Evolutionary conservation across 2,888 invertebrate genomes (phyloP).

Genomic region (Geophilus truncorum): DNA sequence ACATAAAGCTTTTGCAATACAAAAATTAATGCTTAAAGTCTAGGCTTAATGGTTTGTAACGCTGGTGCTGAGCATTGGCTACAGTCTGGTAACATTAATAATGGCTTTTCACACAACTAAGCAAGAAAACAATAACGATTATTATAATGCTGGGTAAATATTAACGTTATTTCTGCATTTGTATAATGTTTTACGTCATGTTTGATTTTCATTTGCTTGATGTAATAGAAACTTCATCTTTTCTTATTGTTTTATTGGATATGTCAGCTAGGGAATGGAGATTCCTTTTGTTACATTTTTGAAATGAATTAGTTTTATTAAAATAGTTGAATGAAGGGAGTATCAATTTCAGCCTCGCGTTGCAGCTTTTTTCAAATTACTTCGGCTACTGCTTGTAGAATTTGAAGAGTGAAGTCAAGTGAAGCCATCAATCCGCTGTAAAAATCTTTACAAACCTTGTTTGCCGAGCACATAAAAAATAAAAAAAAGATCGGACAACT

Average conservation of each 20-base stretch:
- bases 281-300: not conserved
- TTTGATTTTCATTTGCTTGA: no score
- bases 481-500: not conserved
- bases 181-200: not conserved
- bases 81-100: no score
- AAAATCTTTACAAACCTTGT: not conserved
- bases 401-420: not conserved
- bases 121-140: no score
- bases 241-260: not conserved
- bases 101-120: no score
- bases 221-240: no score
- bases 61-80: no score
- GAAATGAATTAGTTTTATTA: not conserved
- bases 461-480: not conserved
- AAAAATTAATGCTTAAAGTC: no score
- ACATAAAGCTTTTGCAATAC: no score
- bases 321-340: not conserved
- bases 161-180: no score
- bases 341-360: not conserved
- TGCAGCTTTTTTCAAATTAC: not conserved
- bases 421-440: not conserved
- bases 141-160: no score
- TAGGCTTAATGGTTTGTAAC: no score
- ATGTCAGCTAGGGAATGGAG: not conserved
- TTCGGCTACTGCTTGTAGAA: not conserved